Base-by-base conservation (phyloP, 2,797 vertebrate genomes). In the Pempheris klunzingeri region DNA sequence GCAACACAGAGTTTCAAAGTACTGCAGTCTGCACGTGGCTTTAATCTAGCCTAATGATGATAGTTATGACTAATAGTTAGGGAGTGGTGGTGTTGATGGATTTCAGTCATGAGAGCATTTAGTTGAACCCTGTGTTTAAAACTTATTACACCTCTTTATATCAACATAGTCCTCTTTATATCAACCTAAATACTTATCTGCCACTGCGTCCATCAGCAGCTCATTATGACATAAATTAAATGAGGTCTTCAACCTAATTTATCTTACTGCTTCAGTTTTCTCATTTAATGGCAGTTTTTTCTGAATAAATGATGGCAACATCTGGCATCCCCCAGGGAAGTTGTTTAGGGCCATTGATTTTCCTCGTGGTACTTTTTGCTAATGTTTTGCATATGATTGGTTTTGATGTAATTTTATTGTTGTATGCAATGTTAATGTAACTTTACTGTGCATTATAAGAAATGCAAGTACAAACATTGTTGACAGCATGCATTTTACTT, bases 141-240 rank as follows among this genome's bases (percentile, higher is more conserved):
- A n/a, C 79, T 78, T 81, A 75, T 82, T 75, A 75, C 24, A 71
- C 55, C 41, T 61, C 44, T 72, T 30, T 81, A 81, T 71, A 69
- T 63, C 57, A 80, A 28, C 47, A 61, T 71, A 34, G 39, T 43
- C 63, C 17, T 14, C 26, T 46, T 22, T 62, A 46, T 43, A 50
- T 60, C 9, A 46, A 34, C 7, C 38, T 30, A 70, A 78, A 83
- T 1, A 49, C 4, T 30, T 17, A 36, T 66, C 46, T 38, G 20
- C 32, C 34, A 14, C 26, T 32, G 47, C 24, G 46, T 66, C 46
- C 47, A 38, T 66, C 24, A 38, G 43, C 28, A 64, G n/a, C 39
- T 28, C 8, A 26, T 57, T 39, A 50, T 53, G 46, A 30, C 15
- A 22, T 17, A 28, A 46, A 47, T 30, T 15, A 44, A 20, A 20